Evolutionary conservation across 2,888 invertebrate genomes (phyloP).

Genomic region (Aleiodes testaceus): DNA sequence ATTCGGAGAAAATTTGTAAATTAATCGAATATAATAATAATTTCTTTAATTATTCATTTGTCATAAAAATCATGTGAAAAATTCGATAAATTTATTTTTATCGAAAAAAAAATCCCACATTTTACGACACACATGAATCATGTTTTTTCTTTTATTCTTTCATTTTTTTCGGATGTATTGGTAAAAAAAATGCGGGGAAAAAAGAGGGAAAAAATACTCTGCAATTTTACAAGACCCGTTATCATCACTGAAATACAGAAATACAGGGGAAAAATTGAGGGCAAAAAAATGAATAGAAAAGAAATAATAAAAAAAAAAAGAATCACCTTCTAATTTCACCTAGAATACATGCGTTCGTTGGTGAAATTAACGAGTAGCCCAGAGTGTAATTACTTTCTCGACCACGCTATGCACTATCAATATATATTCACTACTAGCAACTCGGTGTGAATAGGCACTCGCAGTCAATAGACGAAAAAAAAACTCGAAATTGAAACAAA

Average conservation of each 20-base stretch:
- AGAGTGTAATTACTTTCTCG: slow-evolving; percentile 31
- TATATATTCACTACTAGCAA: slow-evolving; percentile 1
- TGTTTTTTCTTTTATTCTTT: background rate
- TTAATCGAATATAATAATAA: too few relatives aligned
- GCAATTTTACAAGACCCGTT: slow-evolving; percentile 22
- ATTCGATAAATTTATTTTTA: background rate
- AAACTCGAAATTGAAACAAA: slow-evolving; percentile 1
- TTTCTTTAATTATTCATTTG: too few relatives aligned
- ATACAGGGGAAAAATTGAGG: background rate
- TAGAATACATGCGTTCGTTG: slow-evolving; percentile 10
- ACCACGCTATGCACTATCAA: slow-evolving; percentile 16
- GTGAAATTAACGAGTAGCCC: slow-evolving; percentile 26
- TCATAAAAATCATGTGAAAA: too few relatives aligned
- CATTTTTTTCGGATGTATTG: slow-evolving; percentile 9
- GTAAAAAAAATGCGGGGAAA: background rate
- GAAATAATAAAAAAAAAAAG: background rate
- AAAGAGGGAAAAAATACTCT: background rate
- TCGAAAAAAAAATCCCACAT: background rate
- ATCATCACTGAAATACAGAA: slow-evolving; percentile 14
- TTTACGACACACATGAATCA: background rate
- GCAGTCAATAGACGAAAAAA: slow-evolving; percentile 7
- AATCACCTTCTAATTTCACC: slow-evolving; percentile 26
- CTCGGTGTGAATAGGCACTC: slow-evolving; percentile 7
- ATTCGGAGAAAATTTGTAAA: too few relatives aligned
- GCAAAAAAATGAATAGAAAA: background rate